A percentile compares a stretch with the other conserved stretches of the same genome.
Evolutionary conservation across 2,113 vertebrate genomes (phyloP).

Genomic region (Triplophysa rosa): DNA sequence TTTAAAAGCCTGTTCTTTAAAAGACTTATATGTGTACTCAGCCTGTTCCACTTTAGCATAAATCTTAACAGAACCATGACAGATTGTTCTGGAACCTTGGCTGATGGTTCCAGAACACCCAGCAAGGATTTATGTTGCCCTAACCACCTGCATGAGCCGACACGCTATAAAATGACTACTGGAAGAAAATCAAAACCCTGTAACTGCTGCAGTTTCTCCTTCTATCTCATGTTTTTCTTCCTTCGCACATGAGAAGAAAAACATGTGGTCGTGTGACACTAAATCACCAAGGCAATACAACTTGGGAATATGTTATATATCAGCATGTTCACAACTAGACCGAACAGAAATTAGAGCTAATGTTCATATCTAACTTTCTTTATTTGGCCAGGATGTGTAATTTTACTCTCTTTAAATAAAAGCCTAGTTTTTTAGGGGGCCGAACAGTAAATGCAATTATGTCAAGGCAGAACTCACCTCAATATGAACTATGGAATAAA

Average conservation of each 20-base stretch:
- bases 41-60: conserved; percentile 19
- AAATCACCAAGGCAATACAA: conserved; percentile 19
- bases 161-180: conserved; percentile 26
- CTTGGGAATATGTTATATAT: neutral
- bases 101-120: conserved; percentile 19
- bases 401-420: neutral
- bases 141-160: conserved; percentile 27
- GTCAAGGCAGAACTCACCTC: no score
- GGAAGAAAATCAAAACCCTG: conserved; percentile 27
- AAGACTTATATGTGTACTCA: conserved; percentile 27
- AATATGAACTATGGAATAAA: no score
- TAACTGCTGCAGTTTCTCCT: conserved; percentile 17
- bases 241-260: conserved; percentile 7
- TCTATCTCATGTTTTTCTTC: neutral
- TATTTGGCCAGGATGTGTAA: neutral
- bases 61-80: conserved; percentile 35
- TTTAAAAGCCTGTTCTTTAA: conserved; percentile 33
- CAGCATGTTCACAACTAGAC: neutral
- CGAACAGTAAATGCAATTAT: no score
- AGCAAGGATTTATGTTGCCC: conserved; percentile 24
- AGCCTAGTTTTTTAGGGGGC: no score
- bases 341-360: neutral
- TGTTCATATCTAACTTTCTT: neutral
- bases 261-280: conserved; percentile 11
- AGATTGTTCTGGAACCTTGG: conserved; percentile 31